phyloP scores from a whole-genome alignment of 2,113 vertebrate genomes.

The Rissa tridactyla region DNA sequence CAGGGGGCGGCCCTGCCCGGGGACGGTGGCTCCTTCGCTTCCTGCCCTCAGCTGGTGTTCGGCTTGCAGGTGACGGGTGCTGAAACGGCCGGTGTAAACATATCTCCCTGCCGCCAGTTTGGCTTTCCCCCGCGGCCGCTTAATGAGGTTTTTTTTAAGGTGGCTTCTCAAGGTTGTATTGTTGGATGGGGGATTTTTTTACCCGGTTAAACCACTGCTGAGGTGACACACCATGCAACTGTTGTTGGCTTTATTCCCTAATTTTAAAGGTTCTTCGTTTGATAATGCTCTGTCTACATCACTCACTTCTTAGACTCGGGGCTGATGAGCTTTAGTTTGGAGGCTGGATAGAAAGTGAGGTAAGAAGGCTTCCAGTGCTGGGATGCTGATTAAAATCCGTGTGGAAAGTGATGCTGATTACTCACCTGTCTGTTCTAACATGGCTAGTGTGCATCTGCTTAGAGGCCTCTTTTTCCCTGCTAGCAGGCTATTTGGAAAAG shows the following conservation, averaged over 20 bases:
- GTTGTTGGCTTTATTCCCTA: neutral
- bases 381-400: neutral
- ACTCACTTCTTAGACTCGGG: neutral
- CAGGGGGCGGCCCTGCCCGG: neutral
- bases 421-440: too few species aligned
- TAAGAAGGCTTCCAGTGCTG: neutral
- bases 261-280: neutral
- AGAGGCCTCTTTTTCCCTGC: too few species aligned
- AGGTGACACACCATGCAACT: accelerated
- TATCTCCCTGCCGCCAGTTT: neutral
- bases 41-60: neutral
- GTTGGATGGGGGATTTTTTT: neutral
- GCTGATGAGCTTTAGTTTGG: neutral
- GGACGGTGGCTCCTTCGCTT: too few species aligned
- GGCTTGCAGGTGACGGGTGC: neutral
- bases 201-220: neutral
- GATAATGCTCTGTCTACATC: neutral
- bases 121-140: too few species aligned
- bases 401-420: neutral
- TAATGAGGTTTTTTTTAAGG: neutral
- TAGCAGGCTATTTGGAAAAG: neutral
- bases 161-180: too few species aligned
- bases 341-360: too few species aligned
- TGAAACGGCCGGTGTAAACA: too few species aligned
- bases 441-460: accelerated